These are phyloP conservation scores for Pygmarrhopalites habei DNA, from an alignment of 1,140 invertebrate genomes.

Conservation along the genomic window DNA sequence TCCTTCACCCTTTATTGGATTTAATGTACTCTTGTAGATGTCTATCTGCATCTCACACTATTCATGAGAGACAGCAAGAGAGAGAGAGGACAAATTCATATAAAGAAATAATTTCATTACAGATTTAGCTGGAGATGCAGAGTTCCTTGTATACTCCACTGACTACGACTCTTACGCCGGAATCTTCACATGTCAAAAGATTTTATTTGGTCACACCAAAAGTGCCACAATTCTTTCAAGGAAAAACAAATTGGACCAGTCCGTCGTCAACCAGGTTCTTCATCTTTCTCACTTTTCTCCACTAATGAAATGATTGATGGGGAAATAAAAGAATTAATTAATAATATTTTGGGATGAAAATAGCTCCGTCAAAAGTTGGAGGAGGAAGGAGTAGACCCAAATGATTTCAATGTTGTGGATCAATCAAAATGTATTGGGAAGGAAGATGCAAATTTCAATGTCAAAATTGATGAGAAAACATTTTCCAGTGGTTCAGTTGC, in stretches of 20 bases:
- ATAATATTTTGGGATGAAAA: not conserved
- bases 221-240: constrained; percentile 71
- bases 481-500: constrained; percentile 64
- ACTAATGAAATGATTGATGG: constrained; percentile 9
- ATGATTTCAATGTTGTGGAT: constrained; percentile 63
- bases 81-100: too few relatives aligned
- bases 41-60: too few relatives aligned
- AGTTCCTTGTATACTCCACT: constrained; percentile 64
- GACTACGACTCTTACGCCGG: constrained; percentile 68
- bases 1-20: too few relatives aligned
- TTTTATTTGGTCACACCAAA: constrained; percentile 62
- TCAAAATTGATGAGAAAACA: constrained; percentile 65
- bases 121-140: constrained; percentile 66
- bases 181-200: constrained; percentile 70
- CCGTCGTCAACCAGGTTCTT: constrained; percentile 59
- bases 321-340: constrained; percentile 10
- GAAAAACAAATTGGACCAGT: constrained; percentile 57
- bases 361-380: constrained; percentile 56
- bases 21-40: too few relatives aligned
- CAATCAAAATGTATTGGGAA: constrained; percentile 57
- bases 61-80: too few relatives aligned
- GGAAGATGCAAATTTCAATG: constrained; percentile 54
- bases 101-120: too few relatives aligned
- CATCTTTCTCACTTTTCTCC: too few relatives aligned
- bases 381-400: constrained; percentile 60